These are phyloP conservation scores for Mus pahari DNA, from an alignment of 2,113 vertebrate species.

Conservation along the genomic window DNA sequence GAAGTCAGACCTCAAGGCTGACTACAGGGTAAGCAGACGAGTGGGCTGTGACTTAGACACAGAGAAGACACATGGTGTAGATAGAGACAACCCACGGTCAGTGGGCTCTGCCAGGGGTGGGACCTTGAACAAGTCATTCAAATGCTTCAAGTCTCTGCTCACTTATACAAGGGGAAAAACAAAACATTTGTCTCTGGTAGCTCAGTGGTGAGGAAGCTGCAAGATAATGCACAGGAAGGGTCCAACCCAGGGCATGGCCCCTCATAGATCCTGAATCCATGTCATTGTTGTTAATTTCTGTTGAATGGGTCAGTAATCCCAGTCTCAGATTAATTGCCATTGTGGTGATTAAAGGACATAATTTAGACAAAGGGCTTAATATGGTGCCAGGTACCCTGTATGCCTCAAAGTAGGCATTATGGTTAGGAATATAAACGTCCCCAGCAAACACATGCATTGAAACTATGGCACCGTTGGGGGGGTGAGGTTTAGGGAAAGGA, in stretches of 20 bases:
- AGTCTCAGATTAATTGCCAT: neutral
- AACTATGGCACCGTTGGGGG: neutral
- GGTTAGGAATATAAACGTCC: neutral
- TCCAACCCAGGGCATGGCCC: neutral
- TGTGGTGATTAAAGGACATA: neutral
- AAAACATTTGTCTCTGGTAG: neutral
- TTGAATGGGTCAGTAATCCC: neutral
- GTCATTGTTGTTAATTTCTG: neutral
- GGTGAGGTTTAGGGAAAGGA: neutral
- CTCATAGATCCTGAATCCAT: rapidly evolving
- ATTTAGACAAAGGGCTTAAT: neutral
- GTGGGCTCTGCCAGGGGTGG: neutral
- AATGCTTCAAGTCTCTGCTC: neutral
- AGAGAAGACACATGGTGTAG: rapidly evolving
- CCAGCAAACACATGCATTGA: neutral
- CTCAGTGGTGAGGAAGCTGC: neutral
- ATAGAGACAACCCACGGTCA: neutral
- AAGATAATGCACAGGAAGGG: neutral
- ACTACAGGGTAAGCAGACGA: neutral
- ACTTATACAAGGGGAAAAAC: neutral
- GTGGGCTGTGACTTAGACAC: no score
- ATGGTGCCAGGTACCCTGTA: rapidly evolving
- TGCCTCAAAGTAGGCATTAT: neutral
- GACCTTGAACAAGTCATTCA: neutral
- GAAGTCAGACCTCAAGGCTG: neutral